These are phyloP conservation scores for Melanargia galathea DNA, from an alignment of 2,888 invertebrate genomes.

Conservation along the genomic window DNA sequence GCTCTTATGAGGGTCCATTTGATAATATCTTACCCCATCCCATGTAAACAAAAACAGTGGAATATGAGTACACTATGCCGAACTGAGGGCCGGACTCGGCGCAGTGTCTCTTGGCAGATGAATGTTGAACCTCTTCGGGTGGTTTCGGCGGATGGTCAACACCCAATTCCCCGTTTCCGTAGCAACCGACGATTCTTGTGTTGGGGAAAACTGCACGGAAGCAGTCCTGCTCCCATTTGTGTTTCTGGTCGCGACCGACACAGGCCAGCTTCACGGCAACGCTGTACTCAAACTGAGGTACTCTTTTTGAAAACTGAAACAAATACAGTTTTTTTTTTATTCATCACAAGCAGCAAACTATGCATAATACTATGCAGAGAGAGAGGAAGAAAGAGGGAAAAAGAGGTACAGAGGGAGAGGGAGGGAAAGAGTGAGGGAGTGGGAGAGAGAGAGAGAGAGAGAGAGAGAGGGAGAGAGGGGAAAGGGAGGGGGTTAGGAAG, in stretches of 20 bases:
- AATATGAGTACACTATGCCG: slow-evolving; percentile 69
- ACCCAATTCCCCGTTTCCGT: slow-evolving; percentile 75
- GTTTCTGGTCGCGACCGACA: slow-evolving; percentile 67
- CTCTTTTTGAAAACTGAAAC: slow-evolving; percentile 66
- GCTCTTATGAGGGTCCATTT: slow-evolving; percentile 22
- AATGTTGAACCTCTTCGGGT: slow-evolving; percentile 32
- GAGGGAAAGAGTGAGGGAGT: too few species aligned
- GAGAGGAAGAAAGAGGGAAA: too few species aligned
- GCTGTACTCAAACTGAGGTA: slow-evolving; percentile 69
- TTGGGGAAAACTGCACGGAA: slow-evolving; percentile 67
- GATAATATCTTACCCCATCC: slow-evolving; percentile 69
- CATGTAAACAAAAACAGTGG: slow-evolving; percentile 72
- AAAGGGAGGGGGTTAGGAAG: too few species aligned
- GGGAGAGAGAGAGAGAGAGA: too few species aligned
- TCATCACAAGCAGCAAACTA: too few species aligned
- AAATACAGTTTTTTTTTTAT: neutral
- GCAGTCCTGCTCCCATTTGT: slow-evolving; percentile 63
- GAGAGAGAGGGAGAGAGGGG: too few species aligned
- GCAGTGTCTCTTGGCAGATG: slow-evolving; percentile 48
- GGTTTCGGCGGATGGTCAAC: slow-evolving; percentile 58
- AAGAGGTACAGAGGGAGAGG: too few species aligned
- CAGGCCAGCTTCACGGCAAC: slow-evolving; percentile 71
- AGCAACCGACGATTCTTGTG: slow-evolving; percentile 68
- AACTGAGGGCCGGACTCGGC: slow-evolving; percentile 50
- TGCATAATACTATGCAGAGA: too few species aligned